phyloP scores from a whole-genome alignment of 2,888 invertebrate species.

The Drosophila affinis region DNA sequence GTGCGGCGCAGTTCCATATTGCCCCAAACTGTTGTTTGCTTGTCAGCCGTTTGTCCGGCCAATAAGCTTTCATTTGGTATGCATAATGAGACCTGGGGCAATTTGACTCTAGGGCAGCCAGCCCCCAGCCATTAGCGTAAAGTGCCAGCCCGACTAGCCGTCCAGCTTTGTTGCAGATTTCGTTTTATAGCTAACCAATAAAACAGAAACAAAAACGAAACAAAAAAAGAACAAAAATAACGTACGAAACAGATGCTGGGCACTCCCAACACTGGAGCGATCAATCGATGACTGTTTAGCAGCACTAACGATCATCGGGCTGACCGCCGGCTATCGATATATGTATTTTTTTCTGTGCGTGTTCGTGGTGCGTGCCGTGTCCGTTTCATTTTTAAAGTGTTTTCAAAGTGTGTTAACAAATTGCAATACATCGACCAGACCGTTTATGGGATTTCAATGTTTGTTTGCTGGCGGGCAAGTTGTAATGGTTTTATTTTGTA shows the following conservation, averaged over 20 bases:
- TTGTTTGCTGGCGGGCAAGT: conserved; percentile 14
- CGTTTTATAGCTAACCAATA: conserved; percentile 15
- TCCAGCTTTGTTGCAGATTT: conserved; percentile 23
- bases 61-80: conserved; percentile 67
- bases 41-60: conserved; percentile 47
- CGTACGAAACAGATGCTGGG: neutral
- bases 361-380: neutral
- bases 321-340: too few species aligned
- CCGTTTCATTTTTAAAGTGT: neutral
- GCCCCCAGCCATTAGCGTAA: conserved; percentile 55
- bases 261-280: neutral
- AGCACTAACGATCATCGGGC: neutral
- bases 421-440: conserved; percentile 20
- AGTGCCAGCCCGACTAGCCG: conserved; percentile 29
- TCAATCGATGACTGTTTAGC: neutral
- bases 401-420: conserved; percentile 28
- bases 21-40: conserved; percentile 56
- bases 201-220: conserved; percentile 17
- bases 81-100: conserved; percentile 71
- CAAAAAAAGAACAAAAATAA: neutral
- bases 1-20: conserved; percentile 75
- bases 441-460: conserved; percentile 33
- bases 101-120: conserved; percentile 55
- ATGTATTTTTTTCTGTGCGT: neutral
- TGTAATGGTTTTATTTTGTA: conserved; percentile 29